A percentile compares a stretch with the other conserved stretches of the same genome.
Evolutionary conservation across 2,888 invertebrate genomes (phyloP).

Genomic region (Tenthredo distinguenda): DNA sequence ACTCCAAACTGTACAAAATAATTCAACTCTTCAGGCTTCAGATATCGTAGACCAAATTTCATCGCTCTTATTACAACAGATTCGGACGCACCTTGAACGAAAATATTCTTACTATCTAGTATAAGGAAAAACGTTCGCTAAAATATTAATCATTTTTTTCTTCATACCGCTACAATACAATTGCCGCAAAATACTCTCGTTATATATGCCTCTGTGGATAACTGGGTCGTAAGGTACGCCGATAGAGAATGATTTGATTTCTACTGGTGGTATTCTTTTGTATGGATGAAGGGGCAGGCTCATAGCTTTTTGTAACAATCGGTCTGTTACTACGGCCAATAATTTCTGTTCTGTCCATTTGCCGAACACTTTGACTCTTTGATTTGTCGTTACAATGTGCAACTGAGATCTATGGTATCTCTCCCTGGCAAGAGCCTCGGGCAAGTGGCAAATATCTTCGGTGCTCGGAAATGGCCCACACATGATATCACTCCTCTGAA

Average conservation of each 20-base stretch:
- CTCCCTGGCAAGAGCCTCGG: not conserved
- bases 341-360: slow-evolving; percentile 50
- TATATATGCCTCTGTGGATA: slow-evolving; percentile 62
- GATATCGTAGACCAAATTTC: slow-evolving; percentile 62
- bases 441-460: slow-evolving; percentile 20
- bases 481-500: slow-evolving; percentile 24
- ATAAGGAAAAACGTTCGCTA: not conserved
- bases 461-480: slow-evolving; percentile 24
- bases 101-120: not conserved
- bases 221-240: slow-evolving; percentile 52
- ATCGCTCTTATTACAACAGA: slow-evolving; percentile 62
- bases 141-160: not conserved
- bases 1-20: slow-evolving; percentile 58
- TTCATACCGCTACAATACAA: slow-evolving; percentile 59
- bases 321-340: slow-evolving; percentile 26
- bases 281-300: not conserved
- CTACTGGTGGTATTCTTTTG: slow-evolving; percentile 15
- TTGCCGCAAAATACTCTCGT: slow-evolving; percentile 56
- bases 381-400: slow-evolving; percentile 38
- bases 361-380: slow-evolving; percentile 47
- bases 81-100: slow-evolving; percentile 59
- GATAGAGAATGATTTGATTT: not conserved
- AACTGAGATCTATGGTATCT: slow-evolving; percentile 20
- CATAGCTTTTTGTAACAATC: slow-evolving; percentile 35
- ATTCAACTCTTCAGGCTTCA: slow-evolving; percentile 56